These are phyloP conservation scores for Thelaira solivaga DNA, from an alignment of 2,888 invertebrate species.

Conservation along the genomic window DNA sequence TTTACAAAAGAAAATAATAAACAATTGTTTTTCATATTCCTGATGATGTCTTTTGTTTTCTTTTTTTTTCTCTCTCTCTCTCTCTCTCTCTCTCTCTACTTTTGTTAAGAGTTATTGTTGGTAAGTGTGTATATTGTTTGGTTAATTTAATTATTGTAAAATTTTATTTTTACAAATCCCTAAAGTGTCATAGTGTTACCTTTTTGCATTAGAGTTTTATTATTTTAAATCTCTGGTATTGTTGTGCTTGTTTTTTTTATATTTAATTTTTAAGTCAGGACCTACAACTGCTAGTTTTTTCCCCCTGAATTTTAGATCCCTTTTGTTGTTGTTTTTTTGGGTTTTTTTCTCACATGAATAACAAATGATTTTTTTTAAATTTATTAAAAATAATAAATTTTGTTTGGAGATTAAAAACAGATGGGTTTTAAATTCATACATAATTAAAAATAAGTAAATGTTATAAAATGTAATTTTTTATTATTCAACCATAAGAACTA, in stretches of 20 bases:
- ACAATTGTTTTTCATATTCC: slow-evolving; percentile 23
- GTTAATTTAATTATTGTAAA: slow-evolving; percentile 29
- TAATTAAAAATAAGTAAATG: too few species aligned
- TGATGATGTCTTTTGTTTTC: slow-evolving; percentile 9
- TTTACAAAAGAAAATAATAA: too few species aligned
- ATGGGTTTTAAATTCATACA: slow-evolving; percentile 13
- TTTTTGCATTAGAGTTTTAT: slow-evolving; percentile 11
- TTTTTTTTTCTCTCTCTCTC: background rate
- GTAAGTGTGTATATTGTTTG: background rate
- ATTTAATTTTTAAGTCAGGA: background rate
- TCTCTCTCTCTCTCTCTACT: background rate
- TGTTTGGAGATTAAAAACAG: slow-evolving; percentile 42
- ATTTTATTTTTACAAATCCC: slow-evolving; percentile 34
- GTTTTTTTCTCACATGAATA: slow-evolving; percentile 21
- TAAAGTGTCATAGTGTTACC: slow-evolving; percentile 40
- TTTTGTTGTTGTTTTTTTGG: background rate
- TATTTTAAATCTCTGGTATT: background rate
- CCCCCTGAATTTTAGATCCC: background rate
- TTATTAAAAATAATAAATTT: slow-evolving; percentile 40
- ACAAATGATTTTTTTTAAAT: slow-evolving; percentile 53
- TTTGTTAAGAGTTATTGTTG: background rate
- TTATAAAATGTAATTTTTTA: too few species aligned
- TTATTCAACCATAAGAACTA: too few species aligned
- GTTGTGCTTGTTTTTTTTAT: slow-evolving; percentile 31
- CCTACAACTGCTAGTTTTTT: too few species aligned